phyloP scores from a whole-genome alignment of 2,113 vertebrate genomes.

The Dinomys branickii region DNA sequence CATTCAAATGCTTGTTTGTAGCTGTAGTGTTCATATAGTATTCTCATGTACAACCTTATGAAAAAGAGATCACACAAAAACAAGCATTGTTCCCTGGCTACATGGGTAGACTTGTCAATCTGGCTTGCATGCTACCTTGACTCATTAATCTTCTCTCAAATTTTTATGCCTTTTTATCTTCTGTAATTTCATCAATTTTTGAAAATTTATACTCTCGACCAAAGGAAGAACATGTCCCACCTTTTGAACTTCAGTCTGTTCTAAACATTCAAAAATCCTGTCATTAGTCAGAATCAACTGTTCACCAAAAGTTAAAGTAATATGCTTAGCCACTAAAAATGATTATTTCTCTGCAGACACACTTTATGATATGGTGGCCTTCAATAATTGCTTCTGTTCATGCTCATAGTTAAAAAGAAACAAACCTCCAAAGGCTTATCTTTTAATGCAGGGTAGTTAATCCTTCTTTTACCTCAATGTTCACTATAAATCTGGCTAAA shows the following conservation, averaged over 20 bases:
- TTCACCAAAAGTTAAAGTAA: neutral
- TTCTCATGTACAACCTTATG: neutral
- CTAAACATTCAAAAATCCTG: neutral
- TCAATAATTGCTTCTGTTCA: neutral
- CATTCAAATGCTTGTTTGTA: neutral
- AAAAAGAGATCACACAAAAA: neutral
- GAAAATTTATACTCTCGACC: neutral
- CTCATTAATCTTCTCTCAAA: neutral
- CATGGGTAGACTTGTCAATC: neutral
- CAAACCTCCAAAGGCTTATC: neutral
- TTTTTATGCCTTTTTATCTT: neutral
- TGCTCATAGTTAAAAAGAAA: neutral
- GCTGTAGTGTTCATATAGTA: neutral
- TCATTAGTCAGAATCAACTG: neutral
- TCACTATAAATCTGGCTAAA: neutral
- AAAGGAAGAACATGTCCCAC: neutral
- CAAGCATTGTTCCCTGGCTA: neutral
- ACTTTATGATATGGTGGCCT: neutral
- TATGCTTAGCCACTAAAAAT: neutral
- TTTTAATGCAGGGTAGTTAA: neutral
- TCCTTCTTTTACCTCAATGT: neutral
- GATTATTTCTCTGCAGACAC: neutral
- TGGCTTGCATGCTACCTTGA: neutral
- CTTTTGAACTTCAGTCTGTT: neutral
- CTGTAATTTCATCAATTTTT: neutral